Conservation (phyloP, 2,113 vertebrate genomes). For the Glareola pratincola region DNA sequence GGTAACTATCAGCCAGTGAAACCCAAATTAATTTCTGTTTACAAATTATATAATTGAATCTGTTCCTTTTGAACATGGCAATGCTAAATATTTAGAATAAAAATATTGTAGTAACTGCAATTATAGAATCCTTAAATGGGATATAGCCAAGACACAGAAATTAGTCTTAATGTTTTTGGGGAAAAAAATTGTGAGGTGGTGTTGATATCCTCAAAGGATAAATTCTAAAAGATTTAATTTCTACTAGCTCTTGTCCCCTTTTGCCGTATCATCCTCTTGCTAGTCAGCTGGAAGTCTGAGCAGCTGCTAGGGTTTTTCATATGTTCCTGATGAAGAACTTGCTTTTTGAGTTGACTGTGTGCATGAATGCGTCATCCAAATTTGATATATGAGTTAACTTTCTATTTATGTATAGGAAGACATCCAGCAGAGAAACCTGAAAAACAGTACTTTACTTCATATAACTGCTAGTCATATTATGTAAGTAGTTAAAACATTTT, state of each 20-base stretch:
- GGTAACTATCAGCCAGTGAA: not conserved
- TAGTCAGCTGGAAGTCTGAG: not conserved
- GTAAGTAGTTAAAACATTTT: conserved; percentile 66
- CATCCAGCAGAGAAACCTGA: conserved; percentile 55
- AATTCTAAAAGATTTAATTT: not conserved
- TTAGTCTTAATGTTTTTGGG: not conserved
- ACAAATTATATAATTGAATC: not conserved
- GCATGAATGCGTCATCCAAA: not conserved
- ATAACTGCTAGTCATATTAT: not conserved
- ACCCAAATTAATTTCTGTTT: not conserved
- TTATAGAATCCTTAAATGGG: not conserved
- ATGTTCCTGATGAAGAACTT: not conserved
- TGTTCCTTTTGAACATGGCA: not conserved
- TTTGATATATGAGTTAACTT: not conserved
- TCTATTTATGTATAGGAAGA: conserved; percentile 58
- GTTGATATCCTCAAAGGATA: not conserved
- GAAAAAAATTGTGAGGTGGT: not conserved
- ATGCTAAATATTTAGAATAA: not conserved
- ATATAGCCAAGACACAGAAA: not conserved
- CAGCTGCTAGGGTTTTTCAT: not conserved
- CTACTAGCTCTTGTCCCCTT: not conserved
- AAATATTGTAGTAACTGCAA: not conserved
- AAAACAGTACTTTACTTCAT: conserved; percentile 52
- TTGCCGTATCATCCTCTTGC: not conserved
- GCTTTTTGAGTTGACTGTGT: not conserved